phyloP scores from a whole-genome alignment of 2,113 vertebrate species.

The Acrocephalus arundinaceus region DNA sequence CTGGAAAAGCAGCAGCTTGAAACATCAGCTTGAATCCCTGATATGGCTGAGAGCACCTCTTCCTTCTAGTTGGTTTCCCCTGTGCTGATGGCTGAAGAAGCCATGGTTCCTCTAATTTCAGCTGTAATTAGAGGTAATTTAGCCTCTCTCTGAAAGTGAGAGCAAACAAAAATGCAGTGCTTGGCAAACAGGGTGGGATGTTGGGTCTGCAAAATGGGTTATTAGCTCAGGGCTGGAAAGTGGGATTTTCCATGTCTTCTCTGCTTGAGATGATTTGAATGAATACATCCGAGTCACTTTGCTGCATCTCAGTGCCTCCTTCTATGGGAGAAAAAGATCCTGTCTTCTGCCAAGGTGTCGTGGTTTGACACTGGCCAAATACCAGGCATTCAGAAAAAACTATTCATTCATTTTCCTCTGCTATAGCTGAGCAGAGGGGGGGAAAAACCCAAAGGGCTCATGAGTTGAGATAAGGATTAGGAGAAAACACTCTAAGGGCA shows the following conservation, averaged over 20 bases:
- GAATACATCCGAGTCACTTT: neutral
- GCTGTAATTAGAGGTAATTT: slow-evolving; percentile 7
- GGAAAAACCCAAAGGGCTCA: neutral
- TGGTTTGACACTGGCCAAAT: neutral
- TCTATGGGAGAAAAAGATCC: neutral
- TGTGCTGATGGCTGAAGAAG: neutral
- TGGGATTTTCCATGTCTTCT: neutral
- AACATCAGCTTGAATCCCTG: neutral
- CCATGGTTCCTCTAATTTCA: neutral
- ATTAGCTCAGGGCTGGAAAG: neutral
- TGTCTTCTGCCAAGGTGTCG: neutral
- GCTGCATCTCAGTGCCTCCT: neutral
- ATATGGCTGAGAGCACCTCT: neutral
- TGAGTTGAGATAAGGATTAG: neutral
- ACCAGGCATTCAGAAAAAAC: neutral
- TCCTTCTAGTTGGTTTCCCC: neutral
- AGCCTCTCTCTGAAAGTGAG: neutral
- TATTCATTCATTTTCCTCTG: neutral
- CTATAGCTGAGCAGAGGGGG: neutral
- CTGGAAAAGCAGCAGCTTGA: neutral
- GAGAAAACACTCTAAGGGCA: neutral
- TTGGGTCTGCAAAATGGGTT: neutral
- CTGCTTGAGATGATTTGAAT: neutral
- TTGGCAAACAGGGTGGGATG: neutral
- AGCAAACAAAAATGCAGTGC: neutral